These are phyloP conservation scores for Callipepla squamata DNA, from an alignment of 2,113 vertebrate species.

Conservation along the genomic window DNA sequence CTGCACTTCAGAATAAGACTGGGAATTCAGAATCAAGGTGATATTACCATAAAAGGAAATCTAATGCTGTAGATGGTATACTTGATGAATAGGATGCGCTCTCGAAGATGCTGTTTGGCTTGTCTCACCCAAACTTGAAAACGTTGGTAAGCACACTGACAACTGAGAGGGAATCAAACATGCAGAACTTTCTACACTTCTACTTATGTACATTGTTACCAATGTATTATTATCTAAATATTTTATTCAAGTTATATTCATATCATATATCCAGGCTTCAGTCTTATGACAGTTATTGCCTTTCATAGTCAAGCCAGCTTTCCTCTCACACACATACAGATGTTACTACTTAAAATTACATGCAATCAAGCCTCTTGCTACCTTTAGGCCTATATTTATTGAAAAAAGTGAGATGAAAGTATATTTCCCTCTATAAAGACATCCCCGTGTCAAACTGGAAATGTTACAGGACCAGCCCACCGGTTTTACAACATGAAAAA, in stretches of 20 bases:
- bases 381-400: background rate
- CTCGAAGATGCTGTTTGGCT: slow-evolving; percentile 65
- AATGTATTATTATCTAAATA: background rate
- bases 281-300: background rate
- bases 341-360: background rate
- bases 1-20: background rate
- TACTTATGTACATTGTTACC: background rate
- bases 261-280: background rate
- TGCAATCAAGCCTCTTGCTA: background rate
- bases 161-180: slow-evolving; percentile 82
- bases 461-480: background rate
- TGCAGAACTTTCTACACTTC: slow-evolving; percentile 74
- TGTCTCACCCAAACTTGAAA: slow-evolving; percentile 76
- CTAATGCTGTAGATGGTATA: slow-evolving; percentile 72
- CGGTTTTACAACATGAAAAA: background rate
- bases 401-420: rapidly evolving
- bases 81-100: slow-evolving; percentile 70
- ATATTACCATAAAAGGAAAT: background rate
- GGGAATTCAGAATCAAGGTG: background rate
- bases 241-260: background rate
- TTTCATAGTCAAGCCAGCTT: background rate
- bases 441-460: background rate
- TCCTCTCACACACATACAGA: background rate
- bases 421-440: background rate
- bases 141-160: slow-evolving; percentile 75